Conservation (phyloP, 2,797 vertebrate species). For the Danio jaintianensis region DNA sequence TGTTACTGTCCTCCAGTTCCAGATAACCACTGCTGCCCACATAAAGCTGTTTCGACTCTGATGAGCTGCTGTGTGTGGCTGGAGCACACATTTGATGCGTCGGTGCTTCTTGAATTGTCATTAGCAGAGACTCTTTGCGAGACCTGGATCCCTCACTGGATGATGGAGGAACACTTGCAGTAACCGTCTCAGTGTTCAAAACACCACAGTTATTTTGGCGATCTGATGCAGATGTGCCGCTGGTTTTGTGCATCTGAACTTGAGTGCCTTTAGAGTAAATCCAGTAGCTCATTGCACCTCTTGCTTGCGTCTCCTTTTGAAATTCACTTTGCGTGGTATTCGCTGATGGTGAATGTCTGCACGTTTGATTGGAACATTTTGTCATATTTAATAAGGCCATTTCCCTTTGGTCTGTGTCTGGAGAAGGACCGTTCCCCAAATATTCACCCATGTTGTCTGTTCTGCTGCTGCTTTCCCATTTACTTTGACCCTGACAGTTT, state of each 20-base stretch:
- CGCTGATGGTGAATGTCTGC: constrained; percentile 36
- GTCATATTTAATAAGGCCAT: background rate
- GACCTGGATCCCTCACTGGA: background rate
- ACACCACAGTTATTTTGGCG: background rate
- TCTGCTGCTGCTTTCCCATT: constrained; percentile 48
- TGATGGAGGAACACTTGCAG: constrained; percentile 14
- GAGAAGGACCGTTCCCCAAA: constrained; percentile 10
- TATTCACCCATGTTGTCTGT: constrained; percentile 47
- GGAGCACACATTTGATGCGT: constrained; percentile 22
- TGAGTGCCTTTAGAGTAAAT: constrained; percentile 35
- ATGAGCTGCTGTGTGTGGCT: background rate
- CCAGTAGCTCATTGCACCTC: background rate
- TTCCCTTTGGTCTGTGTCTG: background rate
- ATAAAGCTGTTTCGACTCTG: constrained; percentile 30
- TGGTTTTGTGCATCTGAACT: constrained; percentile 8
- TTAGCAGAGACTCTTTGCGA: constrained; percentile 18
- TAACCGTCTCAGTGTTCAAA: background rate
- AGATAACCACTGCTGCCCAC: constrained; percentile 64
- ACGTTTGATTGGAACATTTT: background rate
- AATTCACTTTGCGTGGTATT: constrained; percentile 43
- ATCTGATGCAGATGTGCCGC: background rate
- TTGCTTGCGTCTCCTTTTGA: constrained; percentile 36
- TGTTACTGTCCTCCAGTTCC: constrained; percentile 70
- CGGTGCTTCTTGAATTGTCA: constrained; percentile 12
- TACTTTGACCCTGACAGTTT: constrained; percentile 38